Evolutionary conservation across 1,140 invertebrate genomes (phyloP).

Genomic region (Papilio machaon): DNA sequence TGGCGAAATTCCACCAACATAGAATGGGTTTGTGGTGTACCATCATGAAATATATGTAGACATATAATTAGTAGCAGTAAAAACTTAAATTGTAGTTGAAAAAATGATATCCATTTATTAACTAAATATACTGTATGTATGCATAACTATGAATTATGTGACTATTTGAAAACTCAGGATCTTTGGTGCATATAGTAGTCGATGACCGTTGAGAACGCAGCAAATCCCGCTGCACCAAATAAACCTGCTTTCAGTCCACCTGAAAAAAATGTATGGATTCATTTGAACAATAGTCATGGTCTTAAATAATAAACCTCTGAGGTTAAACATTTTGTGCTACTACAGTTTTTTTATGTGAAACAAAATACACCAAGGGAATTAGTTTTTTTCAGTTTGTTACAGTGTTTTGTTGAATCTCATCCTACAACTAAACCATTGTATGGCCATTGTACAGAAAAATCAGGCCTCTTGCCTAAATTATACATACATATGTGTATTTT

Average conservation of each 20-base stretch:
- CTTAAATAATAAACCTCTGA: background rate
- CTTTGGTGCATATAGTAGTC: constrained; percentile 94
- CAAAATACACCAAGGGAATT: too few species aligned
- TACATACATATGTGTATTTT: too few species aligned
- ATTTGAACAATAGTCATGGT: background rate
- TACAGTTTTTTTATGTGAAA: too few species aligned
- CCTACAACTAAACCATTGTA: too few species aligned
- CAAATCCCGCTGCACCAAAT: constrained; percentile 96
- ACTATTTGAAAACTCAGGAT: constrained; percentile 41
- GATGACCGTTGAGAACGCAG: constrained; percentile 96
- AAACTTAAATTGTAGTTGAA: background rate
- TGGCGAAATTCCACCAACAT: too few species aligned
- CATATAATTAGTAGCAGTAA: background rate
- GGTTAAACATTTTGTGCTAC: background rate
- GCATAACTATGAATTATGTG: constrained; percentile 30
- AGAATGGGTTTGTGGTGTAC: background rate
- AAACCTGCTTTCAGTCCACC: constrained; percentile 96
- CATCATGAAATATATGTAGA: background rate
- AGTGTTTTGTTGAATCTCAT: too few species aligned
- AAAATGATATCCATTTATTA: background rate
- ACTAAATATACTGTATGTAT: background rate
- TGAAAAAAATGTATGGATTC: constrained; percentile 80
- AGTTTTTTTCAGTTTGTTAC: too few species aligned
- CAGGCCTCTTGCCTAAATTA: too few species aligned
- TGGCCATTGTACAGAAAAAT: too few species aligned